Base-by-base conservation (phyloP, 2,888 invertebrate species). In the Eupithecia inturbata region DNA sequence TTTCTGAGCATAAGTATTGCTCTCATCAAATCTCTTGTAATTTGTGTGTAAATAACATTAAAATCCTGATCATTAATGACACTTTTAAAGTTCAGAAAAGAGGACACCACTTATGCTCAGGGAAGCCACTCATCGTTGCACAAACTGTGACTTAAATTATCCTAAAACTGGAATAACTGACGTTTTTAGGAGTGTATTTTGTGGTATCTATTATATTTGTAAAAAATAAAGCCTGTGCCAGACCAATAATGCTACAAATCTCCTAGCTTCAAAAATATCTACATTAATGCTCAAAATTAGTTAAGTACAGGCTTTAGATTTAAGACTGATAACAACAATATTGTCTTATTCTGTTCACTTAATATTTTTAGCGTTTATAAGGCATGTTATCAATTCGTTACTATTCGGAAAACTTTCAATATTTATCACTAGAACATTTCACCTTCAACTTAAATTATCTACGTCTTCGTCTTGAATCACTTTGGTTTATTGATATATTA, bases 401-500 rank as follows among this genome's bases (percentile, higher is more conserved):
- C 28, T 49, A 5, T 57, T 39, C 19, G 63, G 67, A n/a, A 69
- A 64, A n/a, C 36, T 53, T 49, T 39, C 1, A 66, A 41, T 73
- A 22, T 53, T 60, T 28, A 53, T 64, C 14, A 45, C 67, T 39
- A 72, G 60, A 71, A 72, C 72, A 63, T 68, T 28, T 49, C 70
- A 66, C 26, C 26, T 70, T 75, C 22, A 71, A 68, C 74, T 70
- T 75, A 79, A 71, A 73, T 68, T 74, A 78, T 68, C 74, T 79
- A 76, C 31, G 68, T 74, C 75, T 77, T 76, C 70, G 49, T 70
- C 68, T 73, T 75, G 16, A 70, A 72, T 76, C 68, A 78, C 79
- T 79, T 80, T 80, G 80, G 80, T 80, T 79, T 68, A 71, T 64
- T 77, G 75, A 75, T 70, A 75, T 70, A 75, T 33, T 33, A 33